Conservation (phyloP, 1,140 invertebrate genomes). For the Drosophila nigrodunni region DNA sequence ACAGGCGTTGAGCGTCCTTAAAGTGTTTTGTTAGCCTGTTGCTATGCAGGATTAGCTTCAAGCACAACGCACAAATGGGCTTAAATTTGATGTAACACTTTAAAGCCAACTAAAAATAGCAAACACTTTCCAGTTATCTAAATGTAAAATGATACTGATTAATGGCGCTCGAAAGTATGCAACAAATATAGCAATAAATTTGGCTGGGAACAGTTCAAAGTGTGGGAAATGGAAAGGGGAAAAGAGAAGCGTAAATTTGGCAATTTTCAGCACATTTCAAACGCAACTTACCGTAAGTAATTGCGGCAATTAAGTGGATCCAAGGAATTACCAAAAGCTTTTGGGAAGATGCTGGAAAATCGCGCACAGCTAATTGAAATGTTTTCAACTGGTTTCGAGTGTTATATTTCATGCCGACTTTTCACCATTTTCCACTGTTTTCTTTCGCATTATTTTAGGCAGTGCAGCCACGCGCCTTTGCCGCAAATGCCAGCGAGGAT, state of each 20-base stretch:
- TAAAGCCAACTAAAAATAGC: background rate
- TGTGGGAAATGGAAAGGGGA: background rate
- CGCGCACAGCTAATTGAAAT: conserved; percentile 42
- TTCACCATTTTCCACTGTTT: background rate
- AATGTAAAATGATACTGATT: conserved; percentile 15
- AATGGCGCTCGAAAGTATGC: conserved; percentile 46
- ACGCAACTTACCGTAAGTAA: conserved; percentile 67
- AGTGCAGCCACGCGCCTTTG: conserved; percentile 60
- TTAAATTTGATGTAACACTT: background rate
- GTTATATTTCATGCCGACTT: conserved; percentile 13
- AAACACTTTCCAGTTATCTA: conserved; percentile 6
- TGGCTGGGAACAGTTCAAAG: background rate
- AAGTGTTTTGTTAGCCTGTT: conserved; percentile 33
- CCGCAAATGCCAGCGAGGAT: conserved; percentile 66
- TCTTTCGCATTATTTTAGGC: conserved; percentile 44
- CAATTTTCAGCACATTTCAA: conserved; percentile 65
- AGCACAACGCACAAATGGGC: conserved; percentile 3
- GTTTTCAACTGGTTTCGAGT: conserved; percentile 27
- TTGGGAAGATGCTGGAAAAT: background rate
- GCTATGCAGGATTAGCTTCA: conserved; percentile 18
- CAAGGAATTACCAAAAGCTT: background rate
- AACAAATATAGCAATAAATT: conserved; percentile 58
- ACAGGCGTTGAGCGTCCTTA: conserved; percentile 31
- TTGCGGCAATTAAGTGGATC: conserved; percentile 53
- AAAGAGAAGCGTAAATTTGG: conserved; percentile 26